A percentile compares a stretch with the other conserved stretches of the same genome.
phyloP scores from a whole-genome alignment of 2,113 vertebrate genomes.

The Chloropsis cyanopogon region DNA sequence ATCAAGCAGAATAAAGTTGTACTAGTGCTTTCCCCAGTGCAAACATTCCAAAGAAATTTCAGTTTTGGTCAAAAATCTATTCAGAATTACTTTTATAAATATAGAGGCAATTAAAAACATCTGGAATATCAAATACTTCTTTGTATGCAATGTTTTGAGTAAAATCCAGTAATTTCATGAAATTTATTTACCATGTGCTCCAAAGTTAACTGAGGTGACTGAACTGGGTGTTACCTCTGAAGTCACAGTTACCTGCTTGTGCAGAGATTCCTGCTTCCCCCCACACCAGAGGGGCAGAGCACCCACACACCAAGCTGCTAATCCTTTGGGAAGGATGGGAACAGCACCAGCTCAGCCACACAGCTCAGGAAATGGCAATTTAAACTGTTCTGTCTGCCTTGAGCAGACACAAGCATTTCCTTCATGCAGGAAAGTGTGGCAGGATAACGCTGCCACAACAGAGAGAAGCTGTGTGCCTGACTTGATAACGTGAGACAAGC shows the following conservation, averaged over 20 bases:
- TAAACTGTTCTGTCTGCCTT: not conserved
- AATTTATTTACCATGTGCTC: not conserved
- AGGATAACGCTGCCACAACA: not conserved
- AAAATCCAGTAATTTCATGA: not conserved
- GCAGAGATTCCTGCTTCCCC: not conserved
- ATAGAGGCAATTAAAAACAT: constrained; percentile 3
- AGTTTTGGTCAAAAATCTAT: not conserved
- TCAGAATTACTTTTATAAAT: not conserved
- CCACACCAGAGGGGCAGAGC: not conserved
- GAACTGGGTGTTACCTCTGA: constrained; percentile 19
- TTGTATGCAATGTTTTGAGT: not conserved
- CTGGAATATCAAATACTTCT: constrained; percentile 21
- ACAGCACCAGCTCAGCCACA: not conserved
- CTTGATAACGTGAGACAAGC: not conserved
- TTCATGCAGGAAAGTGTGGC: not conserved
- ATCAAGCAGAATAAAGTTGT: not conserved
- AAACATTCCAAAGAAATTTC: not conserved
- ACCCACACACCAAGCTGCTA: not conserved
- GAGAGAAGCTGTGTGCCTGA: not conserved
- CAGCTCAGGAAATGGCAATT: not conserved
- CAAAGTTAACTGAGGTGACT: constrained; percentile 32
- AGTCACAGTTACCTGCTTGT: not conserved
- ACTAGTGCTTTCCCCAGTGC: not conserved
- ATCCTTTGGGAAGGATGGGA: not conserved
- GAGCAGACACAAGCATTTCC: not conserved